A percentile compares a stretch with the other conserved stretches of the same genome.
phyloP scores from a whole-genome alignment of 2,888 invertebrate genomes.

The Baronia brevicornis region DNA sequence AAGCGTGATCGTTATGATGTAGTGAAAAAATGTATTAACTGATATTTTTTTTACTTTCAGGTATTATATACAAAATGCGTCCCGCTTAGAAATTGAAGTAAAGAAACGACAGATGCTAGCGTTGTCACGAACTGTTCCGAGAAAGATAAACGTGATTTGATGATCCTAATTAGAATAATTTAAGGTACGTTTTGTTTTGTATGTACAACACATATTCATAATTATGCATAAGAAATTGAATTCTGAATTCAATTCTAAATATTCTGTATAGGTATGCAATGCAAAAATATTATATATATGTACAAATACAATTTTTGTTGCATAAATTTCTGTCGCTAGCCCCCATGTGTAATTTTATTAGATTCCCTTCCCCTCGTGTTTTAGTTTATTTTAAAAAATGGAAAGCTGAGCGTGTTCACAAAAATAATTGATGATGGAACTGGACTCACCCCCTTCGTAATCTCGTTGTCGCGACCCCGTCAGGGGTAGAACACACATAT shows the following conservation, averaged over 20 bases:
- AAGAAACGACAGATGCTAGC: constrained; percentile 29
- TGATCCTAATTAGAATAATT: constrained; percentile 27
- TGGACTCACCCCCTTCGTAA: constrained; percentile 59
- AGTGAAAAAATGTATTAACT: constrained; percentile 2
- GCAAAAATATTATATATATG: no score
- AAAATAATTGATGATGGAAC: constrained; percentile 64
- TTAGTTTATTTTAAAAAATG: constrained; percentile 69
- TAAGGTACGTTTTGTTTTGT: constrained; percentile 20
- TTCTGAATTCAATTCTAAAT: no score
- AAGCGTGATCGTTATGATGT: no score
- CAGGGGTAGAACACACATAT: constrained; percentile 17
- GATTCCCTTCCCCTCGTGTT: constrained; percentile 40
- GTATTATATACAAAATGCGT: constrained; percentile 33
- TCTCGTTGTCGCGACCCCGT: constrained; percentile 37
- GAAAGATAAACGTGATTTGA: constrained; percentile 38
- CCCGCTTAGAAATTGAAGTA: constrained; percentile 38
- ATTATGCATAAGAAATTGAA: constrained; percentile 14
- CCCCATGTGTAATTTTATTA: constrained; percentile 54
- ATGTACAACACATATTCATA: constrained; percentile 1
- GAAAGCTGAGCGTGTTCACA: constrained; percentile 53
- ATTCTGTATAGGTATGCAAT: no score
- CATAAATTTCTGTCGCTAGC: constrained; percentile 17
- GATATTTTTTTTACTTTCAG: constrained; percentile 28
- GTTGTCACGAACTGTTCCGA: constrained; percentile 41
- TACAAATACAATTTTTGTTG: constrained; percentile 16